These are phyloP conservation scores for Actias luna DNA, from an alignment of 2,888 invertebrate species.

Conservation along the genomic window DNA sequence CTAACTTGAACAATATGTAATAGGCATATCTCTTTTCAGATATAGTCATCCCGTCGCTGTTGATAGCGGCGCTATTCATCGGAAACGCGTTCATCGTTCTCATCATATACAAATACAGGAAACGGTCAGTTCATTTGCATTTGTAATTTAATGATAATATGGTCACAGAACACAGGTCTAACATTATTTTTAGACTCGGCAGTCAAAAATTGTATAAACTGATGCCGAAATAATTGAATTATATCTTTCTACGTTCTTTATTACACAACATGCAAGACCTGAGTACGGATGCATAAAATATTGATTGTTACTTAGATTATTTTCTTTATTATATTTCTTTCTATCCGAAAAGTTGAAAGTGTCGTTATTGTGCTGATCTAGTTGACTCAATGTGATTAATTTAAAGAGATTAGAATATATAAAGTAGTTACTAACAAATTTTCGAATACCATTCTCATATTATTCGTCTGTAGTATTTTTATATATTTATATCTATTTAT, in stretches of 20 bases:
- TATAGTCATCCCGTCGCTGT: conserved; percentile 86
- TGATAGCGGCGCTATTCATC: conserved; percentile 86
- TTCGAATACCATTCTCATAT: no score
- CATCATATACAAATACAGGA: conserved; percentile 87
- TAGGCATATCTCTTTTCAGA: conserved; percentile 71
- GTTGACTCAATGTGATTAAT: no score
- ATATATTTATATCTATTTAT: no score
- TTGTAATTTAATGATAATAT: neutral
- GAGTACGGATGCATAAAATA: neutral
- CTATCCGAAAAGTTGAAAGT: no score
- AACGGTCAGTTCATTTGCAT: conserved; percentile 77
- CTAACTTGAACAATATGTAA: conserved; percentile 1
- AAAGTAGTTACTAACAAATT: no score
- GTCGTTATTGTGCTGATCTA: no score
- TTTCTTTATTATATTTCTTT: no score
- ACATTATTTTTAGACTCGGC: neutral
- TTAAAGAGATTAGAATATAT: no score
- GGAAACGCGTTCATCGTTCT: conserved; percentile 88
- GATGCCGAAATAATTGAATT: neutral
- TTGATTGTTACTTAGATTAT: no score
- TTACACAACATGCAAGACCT: no score
- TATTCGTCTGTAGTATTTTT: no score
- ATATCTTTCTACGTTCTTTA: no score
- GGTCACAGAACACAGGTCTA: neutral
- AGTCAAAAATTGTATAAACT: neutral